Evolutionary conservation across 2,797 vertebrate species (phyloP).

Genomic region (Champsocephalus esox): DNA sequence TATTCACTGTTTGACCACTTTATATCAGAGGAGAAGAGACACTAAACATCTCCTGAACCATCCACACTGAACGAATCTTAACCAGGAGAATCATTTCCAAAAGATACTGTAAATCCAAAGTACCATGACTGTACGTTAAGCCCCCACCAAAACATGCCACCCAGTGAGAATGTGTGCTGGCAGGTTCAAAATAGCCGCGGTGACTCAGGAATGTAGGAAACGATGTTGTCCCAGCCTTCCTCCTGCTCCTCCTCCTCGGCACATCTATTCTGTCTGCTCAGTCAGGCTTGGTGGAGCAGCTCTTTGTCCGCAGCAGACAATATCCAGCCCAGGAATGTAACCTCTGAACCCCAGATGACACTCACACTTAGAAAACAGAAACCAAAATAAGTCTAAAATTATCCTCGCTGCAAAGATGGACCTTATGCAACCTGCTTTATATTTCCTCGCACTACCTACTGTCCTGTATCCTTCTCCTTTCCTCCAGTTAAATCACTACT

Average conservation of each 20-base stretch:
- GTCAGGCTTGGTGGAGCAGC: constrained; percentile 67
- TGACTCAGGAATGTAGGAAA: constrained; percentile 73
- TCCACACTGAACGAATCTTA: too few relatives aligned
- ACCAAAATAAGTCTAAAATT: background rate
- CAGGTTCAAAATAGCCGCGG: constrained; percentile 58
- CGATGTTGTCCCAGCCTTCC: constrained; percentile 68
- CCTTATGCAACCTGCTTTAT: background rate
- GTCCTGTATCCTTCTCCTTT: background rate
- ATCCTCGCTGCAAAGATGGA: background rate
- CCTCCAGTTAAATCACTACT: constrained; percentile 1
- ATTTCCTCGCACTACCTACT: too few relatives aligned
- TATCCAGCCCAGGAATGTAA: constrained; percentile 78
- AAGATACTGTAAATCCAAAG: constrained; percentile 7
- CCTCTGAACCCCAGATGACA: constrained; percentile 74
- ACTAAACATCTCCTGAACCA: too few relatives aligned
- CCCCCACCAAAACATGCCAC: constrained; percentile 47
- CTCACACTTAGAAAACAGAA: constrained; percentile 42
- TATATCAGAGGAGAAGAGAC: too few relatives aligned
- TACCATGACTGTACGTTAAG: background rate
- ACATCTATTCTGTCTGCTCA: constrained; percentile 77
- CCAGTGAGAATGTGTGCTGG: constrained; percentile 54
- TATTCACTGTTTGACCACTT: too few relatives aligned
- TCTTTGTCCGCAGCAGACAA: constrained; percentile 79
- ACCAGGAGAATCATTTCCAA: too few relatives aligned
- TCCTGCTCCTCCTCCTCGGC: constrained; percentile 49